phyloP scores from a whole-genome alignment of 2,113 vertebrate species.

The Xiphophorus maculatus region DNA sequence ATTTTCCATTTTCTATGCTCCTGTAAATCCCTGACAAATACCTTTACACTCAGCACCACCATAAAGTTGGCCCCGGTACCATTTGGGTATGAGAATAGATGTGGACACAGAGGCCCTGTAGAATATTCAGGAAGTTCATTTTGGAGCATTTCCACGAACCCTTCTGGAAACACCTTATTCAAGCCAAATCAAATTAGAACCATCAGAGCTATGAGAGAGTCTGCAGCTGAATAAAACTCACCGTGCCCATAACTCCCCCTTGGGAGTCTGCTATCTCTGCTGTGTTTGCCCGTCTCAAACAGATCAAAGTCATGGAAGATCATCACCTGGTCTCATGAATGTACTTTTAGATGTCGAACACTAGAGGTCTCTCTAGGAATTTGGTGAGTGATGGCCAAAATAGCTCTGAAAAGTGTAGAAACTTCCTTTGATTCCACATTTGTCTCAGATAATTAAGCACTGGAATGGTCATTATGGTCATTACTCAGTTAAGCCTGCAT shows the following conservation, averaged over 20 bases:
- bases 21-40: slow-evolving; percentile 18
- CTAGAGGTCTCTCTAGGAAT: slow-evolving; percentile 65
- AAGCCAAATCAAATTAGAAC: slow-evolving; percentile 62
- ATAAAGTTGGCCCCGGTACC: slow-evolving; percentile 7
- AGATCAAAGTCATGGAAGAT: slow-evolving; percentile 8
- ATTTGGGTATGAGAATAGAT: slow-evolving; percentile 36
- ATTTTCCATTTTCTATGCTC: slow-evolving; percentile 4
- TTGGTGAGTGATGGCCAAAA: slow-evolving; percentile 34
- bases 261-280: slow-evolving; percentile 13
- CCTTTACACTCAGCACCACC: slow-evolving; percentile 12
- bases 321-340: neutral
- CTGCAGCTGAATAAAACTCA: slow-evolving; percentile 45
- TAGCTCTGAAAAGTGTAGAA: slow-evolving; percentile 45
- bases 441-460: slow-evolving; percentile 20
- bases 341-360: slow-evolving; percentile 36
- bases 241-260: slow-evolving; percentile 35
- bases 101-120: slow-evolving; percentile 57
- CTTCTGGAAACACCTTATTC: slow-evolving; percentile 56
- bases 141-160: slow-evolving; percentile 65
- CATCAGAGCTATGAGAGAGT: slow-evolving; percentile 47
- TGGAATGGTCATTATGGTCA: slow-evolving; percentile 1
- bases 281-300: slow-evolving; percentile 38
- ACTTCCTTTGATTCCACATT: slow-evolving; percentile 22
- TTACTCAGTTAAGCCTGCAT: slow-evolving; percentile 27
- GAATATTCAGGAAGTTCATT: slow-evolving; percentile 73